Base-by-base conservation (phyloP, 2,888 invertebrate genomes). In the Polydrusus cervinus region DNA sequence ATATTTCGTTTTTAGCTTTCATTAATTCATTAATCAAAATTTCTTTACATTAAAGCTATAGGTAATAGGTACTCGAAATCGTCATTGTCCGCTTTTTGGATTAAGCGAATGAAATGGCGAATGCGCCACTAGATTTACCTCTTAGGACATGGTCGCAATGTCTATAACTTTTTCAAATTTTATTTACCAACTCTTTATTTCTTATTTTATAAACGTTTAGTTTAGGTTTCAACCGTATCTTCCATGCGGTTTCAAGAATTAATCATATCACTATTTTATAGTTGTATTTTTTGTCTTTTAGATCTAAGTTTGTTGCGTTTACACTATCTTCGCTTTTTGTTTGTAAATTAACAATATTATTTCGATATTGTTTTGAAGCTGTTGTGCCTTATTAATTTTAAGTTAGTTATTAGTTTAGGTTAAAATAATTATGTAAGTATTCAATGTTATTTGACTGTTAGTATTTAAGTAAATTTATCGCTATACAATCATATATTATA, bases 221-320 rank as follows among this genome's bases (percentile, higher is more conserved):
- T 71, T 71, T 75, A 71, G 68, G 69, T 70, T 74, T 38, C 10
- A 60, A 30, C 75, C 67, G 71, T 34, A 51, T 43, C 7, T 13
- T 53, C 34, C 5, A 8, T 81, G 70, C 82, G 83, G 84, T 81
- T 79, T 84, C 86, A 85, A 85, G 85, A 85, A 85, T 85, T 84
- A 83, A 85, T 85, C 85, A 85, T 85, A 85, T 85, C 85, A 85
- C 84, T 85, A 83, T 77, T 79, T 72, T 77, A 80, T 82, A 82
- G 78, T 78, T 80, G 77, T 72, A 71, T 73, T 78, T 79, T 78
- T 78, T 78, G 79, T 79, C 78, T 78, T 49, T 75, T 76, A 55
- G 51, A 73, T 60, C 78, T 76, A 76, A 61, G 74, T 79, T 79
- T 71, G 0, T 47, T 34, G 7, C 40, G 43, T 61, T 40, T 34